These are phyloP conservation scores for Cephonodes hylas DNA, from an alignment of 2,888 invertebrate genomes.

Conservation along the genomic window DNA sequence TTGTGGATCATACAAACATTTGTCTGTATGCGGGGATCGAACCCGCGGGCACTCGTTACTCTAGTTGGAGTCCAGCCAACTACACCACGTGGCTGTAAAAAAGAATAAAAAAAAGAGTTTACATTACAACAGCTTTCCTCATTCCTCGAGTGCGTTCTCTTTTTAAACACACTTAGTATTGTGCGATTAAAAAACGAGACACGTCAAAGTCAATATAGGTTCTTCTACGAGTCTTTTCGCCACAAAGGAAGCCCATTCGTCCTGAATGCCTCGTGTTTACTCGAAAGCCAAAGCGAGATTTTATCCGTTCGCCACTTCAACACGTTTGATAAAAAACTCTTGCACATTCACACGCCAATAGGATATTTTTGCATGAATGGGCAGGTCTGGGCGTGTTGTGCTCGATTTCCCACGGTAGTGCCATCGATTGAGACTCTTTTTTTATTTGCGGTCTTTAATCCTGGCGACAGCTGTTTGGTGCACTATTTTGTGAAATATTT, in stretches of 20 bases:
- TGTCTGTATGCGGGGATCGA: too few species aligned
- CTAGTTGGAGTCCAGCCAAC: too few species aligned
- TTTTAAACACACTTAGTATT: neutral
- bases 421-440: neutral
- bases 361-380: constrained; percentile 10
- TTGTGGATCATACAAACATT: too few species aligned
- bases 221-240: neutral
- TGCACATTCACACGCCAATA: constrained; percentile 17
- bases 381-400: neutral
- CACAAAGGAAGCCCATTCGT: neutral
- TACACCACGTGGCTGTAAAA: too few species aligned
- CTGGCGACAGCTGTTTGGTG: neutral
- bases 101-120: too few species aligned
- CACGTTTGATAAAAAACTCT: constrained; percentile 24
- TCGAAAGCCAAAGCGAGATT: constrained; percentile 21
- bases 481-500: too few species aligned
- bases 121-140: neutral
- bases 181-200: constrained; percentile 7
- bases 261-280: neutral
- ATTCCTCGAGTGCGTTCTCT: neutral
- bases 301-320: constrained; percentile 27
- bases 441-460: neutral
- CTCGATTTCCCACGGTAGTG: neutral
- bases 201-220: neutral
- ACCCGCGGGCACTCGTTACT: too few species aligned